Percentiles rank a stretch among this genome's conserved stretches.
Conservation (phyloP, 2,113 vertebrate genomes). For the Grantiella picta region DNA sequence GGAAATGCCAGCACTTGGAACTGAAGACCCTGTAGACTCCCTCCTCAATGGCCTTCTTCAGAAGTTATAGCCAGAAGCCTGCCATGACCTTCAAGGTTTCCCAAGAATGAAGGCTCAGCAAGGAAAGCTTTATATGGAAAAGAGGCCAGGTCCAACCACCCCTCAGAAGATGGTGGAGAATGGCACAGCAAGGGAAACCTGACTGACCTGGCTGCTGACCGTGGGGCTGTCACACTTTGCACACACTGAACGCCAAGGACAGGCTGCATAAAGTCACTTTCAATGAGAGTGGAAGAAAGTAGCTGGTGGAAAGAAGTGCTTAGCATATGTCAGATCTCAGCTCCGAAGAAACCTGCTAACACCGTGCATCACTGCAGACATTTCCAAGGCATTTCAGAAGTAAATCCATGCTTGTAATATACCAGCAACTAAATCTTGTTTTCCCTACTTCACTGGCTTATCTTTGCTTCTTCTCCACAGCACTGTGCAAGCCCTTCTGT, state of each 20-base stretch:
- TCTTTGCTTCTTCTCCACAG: not conserved
- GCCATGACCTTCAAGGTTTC: not conserved
- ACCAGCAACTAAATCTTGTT: not conserved
- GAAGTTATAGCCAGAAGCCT: not conserved
- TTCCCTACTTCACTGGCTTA: not conserved
- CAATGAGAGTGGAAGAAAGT: not conserved
- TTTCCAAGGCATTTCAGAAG: not conserved
- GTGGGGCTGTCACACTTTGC: fast-evolving
- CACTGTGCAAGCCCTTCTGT: not conserved
- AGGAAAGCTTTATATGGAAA: not conserved
- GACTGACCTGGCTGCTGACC: not conserved
- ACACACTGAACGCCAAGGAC: not conserved
- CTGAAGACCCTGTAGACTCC: not conserved
- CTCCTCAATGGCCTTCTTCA: not conserved
- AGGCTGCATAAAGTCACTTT: not conserved
- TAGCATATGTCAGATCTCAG: not conserved
- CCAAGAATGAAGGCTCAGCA: not conserved
- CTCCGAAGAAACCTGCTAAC: not conserved
- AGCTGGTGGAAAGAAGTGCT: not conserved
- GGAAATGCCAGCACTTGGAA: not conserved
- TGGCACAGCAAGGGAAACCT: not conserved
- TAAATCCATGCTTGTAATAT: fast-evolving
- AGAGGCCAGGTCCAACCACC: not conserved
- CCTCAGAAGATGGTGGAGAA: not conserved
- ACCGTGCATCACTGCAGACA: not conserved